These are phyloP conservation scores for Atethmia centrago DNA, from an alignment of 2,888 invertebrate species.

Conservation along the genomic window DNA sequence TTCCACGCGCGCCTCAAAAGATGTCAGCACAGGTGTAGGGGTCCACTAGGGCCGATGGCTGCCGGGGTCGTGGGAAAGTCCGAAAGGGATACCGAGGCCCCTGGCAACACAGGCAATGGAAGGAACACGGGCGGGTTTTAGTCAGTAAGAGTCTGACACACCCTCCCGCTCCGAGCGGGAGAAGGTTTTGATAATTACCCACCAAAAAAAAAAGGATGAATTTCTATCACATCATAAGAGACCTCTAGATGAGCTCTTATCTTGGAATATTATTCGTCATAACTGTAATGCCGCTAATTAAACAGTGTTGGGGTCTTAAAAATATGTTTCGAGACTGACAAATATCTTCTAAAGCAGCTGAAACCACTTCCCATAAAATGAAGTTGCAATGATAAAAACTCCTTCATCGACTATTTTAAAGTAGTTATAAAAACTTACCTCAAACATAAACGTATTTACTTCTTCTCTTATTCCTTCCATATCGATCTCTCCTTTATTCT, in stretches of 20 bases:
- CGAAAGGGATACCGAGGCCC: too few species aligned
- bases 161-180: too few species aligned
- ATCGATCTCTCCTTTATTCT: constrained; percentile 90
- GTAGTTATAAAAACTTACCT: constrained; percentile 78
- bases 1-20: too few species aligned
- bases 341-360: background rate
- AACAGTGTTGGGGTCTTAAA: too few species aligned
- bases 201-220: too few species aligned
- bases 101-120: too few species aligned
- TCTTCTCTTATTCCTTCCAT: constrained; percentile 92
- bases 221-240: background rate
- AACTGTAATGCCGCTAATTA: background rate
- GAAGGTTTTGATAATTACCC: too few species aligned
- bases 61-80: too few species aligned
- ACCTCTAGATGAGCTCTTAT: background rate
- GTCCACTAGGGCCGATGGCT: too few species aligned
- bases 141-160: too few species aligned
- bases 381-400: background rate
- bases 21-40: too few species aligned
- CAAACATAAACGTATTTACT: constrained; percentile 94
- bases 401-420: background rate
- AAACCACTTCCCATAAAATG: background rate
- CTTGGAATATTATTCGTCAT: background rate
- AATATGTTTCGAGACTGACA: background rate
- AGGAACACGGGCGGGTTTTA: too few species aligned